Conservation (phyloP, 2,113 vertebrate species). For the Orcinus orca region DNA sequence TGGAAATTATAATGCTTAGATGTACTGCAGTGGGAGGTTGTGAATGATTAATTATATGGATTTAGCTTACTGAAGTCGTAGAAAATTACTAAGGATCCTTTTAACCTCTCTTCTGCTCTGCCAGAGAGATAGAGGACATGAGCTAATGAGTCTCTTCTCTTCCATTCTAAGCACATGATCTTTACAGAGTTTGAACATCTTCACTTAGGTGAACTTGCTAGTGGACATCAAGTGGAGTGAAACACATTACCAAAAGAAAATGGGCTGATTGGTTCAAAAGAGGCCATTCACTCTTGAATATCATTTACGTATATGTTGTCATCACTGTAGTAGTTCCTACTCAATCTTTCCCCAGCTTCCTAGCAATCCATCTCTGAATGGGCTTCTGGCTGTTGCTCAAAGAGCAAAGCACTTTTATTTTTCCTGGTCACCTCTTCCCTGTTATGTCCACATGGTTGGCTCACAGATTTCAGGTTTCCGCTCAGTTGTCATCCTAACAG, state of each 20-base stretch:
- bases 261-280: neutral
- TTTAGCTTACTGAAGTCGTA: neutral
- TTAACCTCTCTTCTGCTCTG: neutral
- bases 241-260: neutral
- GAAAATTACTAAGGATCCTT: neutral
- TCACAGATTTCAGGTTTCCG: neutral
- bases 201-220: neutral
- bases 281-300: neutral
- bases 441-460: fast-evolving
- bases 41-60: neutral
- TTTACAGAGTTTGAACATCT: neutral
- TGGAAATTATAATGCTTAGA: neutral
- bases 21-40: neutral
- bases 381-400: neutral
- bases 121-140: neutral
- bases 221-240: neutral
- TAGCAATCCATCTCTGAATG: neutral
- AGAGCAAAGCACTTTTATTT: too few relatives aligned
- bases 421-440: neutral
- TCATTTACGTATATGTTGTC: neutral
- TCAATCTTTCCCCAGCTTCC: neutral
- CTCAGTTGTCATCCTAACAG: neutral
- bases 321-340: neutral
- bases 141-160: neutral
- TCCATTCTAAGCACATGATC: neutral